A percentile compares a stretch with the other conserved stretches of the same genome.
Conservation (phyloP, 2,797 vertebrate species). For the Propithecus perrieri region DNA sequence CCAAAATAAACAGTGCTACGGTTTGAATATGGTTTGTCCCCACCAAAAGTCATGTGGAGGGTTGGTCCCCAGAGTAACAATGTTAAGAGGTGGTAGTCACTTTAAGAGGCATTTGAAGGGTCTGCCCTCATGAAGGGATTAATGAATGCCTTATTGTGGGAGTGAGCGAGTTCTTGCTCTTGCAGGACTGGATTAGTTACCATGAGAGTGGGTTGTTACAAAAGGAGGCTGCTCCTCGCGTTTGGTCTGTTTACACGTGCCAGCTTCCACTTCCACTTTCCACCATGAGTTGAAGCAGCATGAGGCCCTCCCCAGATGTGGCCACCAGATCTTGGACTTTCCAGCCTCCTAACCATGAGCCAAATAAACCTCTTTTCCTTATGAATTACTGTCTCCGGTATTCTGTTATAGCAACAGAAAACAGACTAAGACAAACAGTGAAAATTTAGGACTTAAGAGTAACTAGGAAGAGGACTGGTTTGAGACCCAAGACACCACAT, state of each 20-base stretch:
- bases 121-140: neutral
- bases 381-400: neutral
- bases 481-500: constrained; percentile 15
- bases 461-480: constrained; percentile 34
- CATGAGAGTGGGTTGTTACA: neutral
- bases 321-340: neutral
- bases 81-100: neutral
- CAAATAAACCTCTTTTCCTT: neutral
- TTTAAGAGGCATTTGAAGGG: neutral
- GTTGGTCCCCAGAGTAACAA: neutral
- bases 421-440: neutral
- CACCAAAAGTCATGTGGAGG: neutral
- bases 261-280: neutral
- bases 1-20: neutral
- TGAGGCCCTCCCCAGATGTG: neutral
- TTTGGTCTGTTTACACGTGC: neutral
- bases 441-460: constrained; percentile 15
- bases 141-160: neutral
- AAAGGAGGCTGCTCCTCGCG: neutral
- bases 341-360: neutral
- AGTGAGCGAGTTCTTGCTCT: neutral
- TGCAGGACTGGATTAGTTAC: neutral
- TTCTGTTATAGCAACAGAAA: neutral
- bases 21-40: neutral
- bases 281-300: neutral